Percentiles rank a stretch among this genome's conserved stretches.
phyloP scores from a whole-genome alignment of 2,797 vertebrate species.

The Bryconaethiops microstoma region DNA sequence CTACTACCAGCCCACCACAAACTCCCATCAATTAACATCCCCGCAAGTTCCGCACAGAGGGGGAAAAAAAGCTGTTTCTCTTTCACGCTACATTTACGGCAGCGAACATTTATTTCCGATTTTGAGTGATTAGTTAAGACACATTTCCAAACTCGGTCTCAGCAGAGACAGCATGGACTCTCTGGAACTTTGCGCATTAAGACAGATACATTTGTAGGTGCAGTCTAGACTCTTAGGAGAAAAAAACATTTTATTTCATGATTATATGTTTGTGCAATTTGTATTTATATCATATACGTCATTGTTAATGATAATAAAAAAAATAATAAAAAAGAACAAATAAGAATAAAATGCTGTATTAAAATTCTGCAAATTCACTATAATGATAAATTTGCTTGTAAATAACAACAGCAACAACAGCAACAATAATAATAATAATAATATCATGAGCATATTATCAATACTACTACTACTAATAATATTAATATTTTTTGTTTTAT shows the following conservation, averaged over 20 bases:
- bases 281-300: too few species aligned
- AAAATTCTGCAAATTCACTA: too few species aligned
- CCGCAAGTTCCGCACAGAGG: constrained; percentile 61
- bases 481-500: too few species aligned
- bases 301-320: too few species aligned
- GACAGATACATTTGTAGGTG: background rate
- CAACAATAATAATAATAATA: too few species aligned
- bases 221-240: background rate
- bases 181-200: constrained; percentile 62
- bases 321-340: too few species aligned
- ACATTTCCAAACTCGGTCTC: constrained; percentile 66
- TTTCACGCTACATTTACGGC: constrained; percentile 82
- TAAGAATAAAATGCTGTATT: too few species aligned
- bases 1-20: constrained; percentile 79
- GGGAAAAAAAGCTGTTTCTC: constrained; percentile 65
- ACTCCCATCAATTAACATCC: constrained; percentile 85
- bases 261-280: too few species aligned
- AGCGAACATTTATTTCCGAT: constrained; percentile 80
- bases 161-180: constrained; percentile 49
- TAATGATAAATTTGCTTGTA: too few species aligned
- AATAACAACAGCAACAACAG: too few species aligned
- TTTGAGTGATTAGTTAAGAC: constrained; percentile 79
- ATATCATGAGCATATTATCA: too few species aligned
- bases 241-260: background rate
- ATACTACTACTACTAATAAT: too few species aligned